These are phyloP conservation scores for Thryonomys swinderianus DNA, from an alignment of 2,113 vertebrate genomes.

Conservation along the genomic window DNA sequence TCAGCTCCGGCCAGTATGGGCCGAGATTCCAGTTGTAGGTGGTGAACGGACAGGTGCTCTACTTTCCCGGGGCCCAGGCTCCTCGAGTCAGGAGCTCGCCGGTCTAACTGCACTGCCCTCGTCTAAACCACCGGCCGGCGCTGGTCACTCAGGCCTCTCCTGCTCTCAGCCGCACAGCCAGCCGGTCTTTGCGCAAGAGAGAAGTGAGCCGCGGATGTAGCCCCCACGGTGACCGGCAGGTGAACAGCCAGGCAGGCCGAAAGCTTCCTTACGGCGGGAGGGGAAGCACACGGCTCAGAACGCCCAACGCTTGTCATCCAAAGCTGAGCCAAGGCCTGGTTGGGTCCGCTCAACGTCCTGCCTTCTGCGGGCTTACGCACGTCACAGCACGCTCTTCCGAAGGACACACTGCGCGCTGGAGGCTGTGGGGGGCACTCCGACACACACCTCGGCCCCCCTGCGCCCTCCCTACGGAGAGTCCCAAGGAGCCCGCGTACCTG, in stretches of 20 bases:
- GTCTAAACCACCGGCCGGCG: neutral
- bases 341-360: neutral
- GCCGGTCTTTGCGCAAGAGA: neutral
- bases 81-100: neutral
- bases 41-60: neutral
- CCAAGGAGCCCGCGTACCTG: neutral
- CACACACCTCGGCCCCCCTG: neutral
- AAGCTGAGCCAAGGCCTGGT: neutral
- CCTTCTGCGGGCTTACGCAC: neutral
- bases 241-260: neutral
- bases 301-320: neutral
- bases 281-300: neutral
- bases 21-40: neutral
- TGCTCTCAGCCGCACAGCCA: neutral
- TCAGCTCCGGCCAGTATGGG: neutral
- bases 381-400: neutral
- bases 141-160: neutral
- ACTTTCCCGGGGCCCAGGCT: neutral
- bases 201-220: neutral
- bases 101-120: neutral
- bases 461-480: neutral
- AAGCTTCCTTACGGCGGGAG: neutral
- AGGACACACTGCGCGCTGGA: neutral
- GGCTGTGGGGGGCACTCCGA: neutral
- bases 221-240: neutral